Conservation (phyloP, 1,140 invertebrate species). For the Phenacoccus solenopsis region DNA sequence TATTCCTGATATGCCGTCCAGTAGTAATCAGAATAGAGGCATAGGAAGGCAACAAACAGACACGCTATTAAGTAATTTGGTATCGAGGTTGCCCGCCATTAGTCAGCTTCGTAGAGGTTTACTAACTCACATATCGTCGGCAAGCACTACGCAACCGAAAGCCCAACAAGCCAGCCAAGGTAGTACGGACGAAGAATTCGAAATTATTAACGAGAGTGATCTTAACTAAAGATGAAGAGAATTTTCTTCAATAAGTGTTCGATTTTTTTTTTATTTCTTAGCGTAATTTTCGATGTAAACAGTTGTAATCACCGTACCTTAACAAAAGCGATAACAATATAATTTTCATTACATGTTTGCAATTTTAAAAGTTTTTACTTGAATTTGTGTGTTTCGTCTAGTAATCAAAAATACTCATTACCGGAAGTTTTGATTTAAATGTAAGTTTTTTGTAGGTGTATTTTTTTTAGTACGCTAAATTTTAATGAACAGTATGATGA, state of each 20-base stretch:
- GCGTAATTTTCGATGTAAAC: not conserved
- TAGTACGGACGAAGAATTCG: slow-evolving; percentile 6
- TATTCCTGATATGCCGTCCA: not conserved
- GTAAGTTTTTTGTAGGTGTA: not conserved
- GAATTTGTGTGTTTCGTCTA: not conserved
- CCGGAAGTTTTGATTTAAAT: not conserved
- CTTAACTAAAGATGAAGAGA: not conserved
- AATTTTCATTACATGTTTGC: not conserved
- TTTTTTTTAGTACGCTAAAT: not conserved
- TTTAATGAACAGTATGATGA: not conserved
- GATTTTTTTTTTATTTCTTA: not conserved
- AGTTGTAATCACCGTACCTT: not conserved
- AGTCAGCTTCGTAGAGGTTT: not conserved
- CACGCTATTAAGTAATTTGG: not conserved
- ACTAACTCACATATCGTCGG: not conserved
- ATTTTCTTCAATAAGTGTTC: not conserved
- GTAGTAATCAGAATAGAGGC: not conserved
- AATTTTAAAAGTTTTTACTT: not conserved
- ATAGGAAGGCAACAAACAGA: not conserved
- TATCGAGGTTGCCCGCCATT: not conserved
- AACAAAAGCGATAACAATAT: not conserved
- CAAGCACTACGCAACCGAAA: not conserved
- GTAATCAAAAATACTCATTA: not conserved
- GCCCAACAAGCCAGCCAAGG: not conserved
- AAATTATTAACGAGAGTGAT: slow-evolving; percentile 4